Base-by-base conservation (phyloP, 2,888 invertebrate species). In the Heliconius charithonia region DNA sequence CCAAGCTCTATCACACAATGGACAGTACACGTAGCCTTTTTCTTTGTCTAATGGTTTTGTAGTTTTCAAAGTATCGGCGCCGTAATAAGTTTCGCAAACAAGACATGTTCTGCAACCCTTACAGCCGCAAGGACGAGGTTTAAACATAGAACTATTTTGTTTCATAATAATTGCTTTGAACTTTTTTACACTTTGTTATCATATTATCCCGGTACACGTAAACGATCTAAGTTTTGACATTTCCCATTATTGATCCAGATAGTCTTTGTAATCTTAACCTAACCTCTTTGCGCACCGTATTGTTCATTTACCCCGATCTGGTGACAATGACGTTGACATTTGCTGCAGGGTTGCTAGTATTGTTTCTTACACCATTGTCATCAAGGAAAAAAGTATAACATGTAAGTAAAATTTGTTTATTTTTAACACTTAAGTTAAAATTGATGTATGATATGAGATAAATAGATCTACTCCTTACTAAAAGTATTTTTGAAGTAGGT, bases 31-130 rank as follows among this genome's bases (percentile, higher is more conserved):
- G 91, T 96, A 97, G 77, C 96, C 94, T 81, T 95, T 94, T 79
- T 92, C 89, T 85, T 95, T 92, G 91, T 97, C 89, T 81, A 95
- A 91, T 78, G 89, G 87, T 77, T 91, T 83, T 76, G 89, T 86
- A 22, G 89, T 83, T 86, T 93, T 93, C 37, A 92, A 82, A 51
- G 87, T 87, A 81, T 90, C 89, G 4, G 93, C 94, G 75, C 93
- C 95, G 83, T 92, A 92, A 78, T 97, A 95, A 67, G 96, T 94
- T 94, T 98, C 98, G 90, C 99, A 99, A 79, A 97, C 91, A 32
- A 98, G 95, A 90, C 99, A 99, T 3, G 98, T 98, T 84, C 99
- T 95, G 83, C 97, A 97, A 4, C 99, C 98, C 95, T 99, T 99
- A 89, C 99, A 99, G 65, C 98, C 99, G 92, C 99, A 99, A 1